Evolutionary conservation across 2,113 vertebrate genomes (phyloP).

Genomic region (Electrona antarctica): DNA sequence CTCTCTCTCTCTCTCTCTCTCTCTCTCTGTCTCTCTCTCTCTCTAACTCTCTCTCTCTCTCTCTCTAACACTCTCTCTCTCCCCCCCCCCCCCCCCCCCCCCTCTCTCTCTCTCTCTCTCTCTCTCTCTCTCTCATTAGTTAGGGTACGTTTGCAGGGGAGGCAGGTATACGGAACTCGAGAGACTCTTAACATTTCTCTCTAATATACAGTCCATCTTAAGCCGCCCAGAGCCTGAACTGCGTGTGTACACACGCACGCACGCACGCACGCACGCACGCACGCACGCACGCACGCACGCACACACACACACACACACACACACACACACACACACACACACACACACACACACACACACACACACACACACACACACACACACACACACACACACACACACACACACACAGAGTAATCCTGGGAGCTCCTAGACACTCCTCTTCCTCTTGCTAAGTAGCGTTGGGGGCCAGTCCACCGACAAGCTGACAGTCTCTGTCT

Average conservation of each 20-base stretch:
- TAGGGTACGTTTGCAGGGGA: slow-evolving; percentile 60
- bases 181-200: slow-evolving; percentile 78
- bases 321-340: slow-evolving; percentile 5
- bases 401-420: slow-evolving; percentile 49
- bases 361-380: slow-evolving; percentile 7
- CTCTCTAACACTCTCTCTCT: no score
- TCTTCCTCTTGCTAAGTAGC: slow-evolving; percentile 72
- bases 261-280: slow-evolving; percentile 28
- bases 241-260: slow-evolving; percentile 13
- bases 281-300: slow-evolving; percentile 15
- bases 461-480: slow-evolving; percentile 48
- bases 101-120: slow-evolving; percentile 21
- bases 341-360: slow-evolving; percentile 16
- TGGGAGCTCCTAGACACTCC: slow-evolving; percentile 67
- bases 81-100: neutral
- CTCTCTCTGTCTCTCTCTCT: slow-evolving; percentile 30
- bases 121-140: slow-evolving; percentile 71
- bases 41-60: slow-evolving; percentile 47
- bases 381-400: slow-evolving; percentile 5
- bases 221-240: slow-evolving; percentile 63
- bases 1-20: slow-evolving; percentile 4
- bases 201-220: slow-evolving; percentile 76
- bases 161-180: slow-evolving; percentile 71
- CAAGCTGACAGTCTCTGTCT: slow-evolving; percentile 65
- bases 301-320: slow-evolving; percentile 2